Evolutionary conservation across 1,140 invertebrate genomes (phyloP).

Genomic region (Macrobrachium nipponense): DNA sequence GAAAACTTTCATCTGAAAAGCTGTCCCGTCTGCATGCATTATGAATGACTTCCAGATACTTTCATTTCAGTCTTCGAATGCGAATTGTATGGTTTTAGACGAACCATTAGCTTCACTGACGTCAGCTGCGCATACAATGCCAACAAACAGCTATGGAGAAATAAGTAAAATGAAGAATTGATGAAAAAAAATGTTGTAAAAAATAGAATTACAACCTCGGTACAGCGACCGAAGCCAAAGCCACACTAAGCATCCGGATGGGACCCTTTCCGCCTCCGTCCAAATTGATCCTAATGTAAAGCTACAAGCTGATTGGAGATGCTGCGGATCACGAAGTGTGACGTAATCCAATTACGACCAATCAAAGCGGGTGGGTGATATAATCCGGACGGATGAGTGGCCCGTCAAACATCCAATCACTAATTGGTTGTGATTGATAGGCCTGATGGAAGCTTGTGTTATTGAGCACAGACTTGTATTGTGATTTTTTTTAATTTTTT

Average conservation of each 20-base stretch:
- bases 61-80: not conserved
- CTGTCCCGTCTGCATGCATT: conserved; percentile 49
- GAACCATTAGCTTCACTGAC: not conserved
- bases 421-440: conserved; percentile 41
- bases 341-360: conserved; percentile 51
- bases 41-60: conserved; percentile 20
- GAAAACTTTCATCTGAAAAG: conserved; percentile 53
- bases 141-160: not conserved
- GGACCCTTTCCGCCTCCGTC: conserved; percentile 38
- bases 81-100: not conserved
- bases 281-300: conserved; percentile 55
- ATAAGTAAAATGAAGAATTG: not conserved
- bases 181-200: not conserved
- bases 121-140: too few species aligned
- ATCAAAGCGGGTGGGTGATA: conserved; percentile 50
- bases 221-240: not conserved
- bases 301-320: conserved; percentile 56
- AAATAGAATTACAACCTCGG: too few species aligned
- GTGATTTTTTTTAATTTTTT: too few species aligned
- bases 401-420: conserved; percentile 47
- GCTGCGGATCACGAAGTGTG: conserved; percentile 54
- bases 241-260: conserved; percentile 1
- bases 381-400: conserved; percentile 45
- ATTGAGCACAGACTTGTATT: not conserved
- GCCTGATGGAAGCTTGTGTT: not conserved